phyloP scores from a whole-genome alignment of 2,888 invertebrate genomes.

The Aphodius granarius region DNA sequence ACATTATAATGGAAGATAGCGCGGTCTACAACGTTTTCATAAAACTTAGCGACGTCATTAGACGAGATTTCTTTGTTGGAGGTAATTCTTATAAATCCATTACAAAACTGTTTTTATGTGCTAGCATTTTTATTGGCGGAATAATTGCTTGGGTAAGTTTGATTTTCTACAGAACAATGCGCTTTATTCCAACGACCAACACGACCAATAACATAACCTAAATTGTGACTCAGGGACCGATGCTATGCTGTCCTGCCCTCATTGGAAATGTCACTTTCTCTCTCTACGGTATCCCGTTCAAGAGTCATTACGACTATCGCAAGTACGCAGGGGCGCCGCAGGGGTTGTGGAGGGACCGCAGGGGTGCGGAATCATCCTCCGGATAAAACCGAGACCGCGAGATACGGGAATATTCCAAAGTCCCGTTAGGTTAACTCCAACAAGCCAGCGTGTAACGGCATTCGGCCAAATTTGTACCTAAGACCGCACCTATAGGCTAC shows the following conservation, averaged over 20 bases:
- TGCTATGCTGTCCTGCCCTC: background rate
- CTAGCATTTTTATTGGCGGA: too few species aligned
- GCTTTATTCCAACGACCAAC: background rate
- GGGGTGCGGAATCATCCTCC: background rate
- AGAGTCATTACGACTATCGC: background rate
- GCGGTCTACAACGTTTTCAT: background rate
- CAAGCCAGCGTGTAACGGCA: slow-evolving; percentile 2
- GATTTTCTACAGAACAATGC: too few species aligned
- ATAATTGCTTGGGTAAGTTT: too few species aligned
- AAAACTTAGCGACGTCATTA: background rate
- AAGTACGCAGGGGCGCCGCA: background rate
- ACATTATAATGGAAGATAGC: background rate
- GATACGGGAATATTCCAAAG: background rate
- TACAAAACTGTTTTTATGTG: too few species aligned
- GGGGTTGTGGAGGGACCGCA: background rate
- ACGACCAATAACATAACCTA: background rate
- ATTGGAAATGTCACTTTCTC: background rate
- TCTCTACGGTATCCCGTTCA: background rate
- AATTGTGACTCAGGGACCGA: background rate
- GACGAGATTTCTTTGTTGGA: background rate
- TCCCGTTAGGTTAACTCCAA: slow-evolving; percentile 10
- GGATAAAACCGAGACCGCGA: too few species aligned
- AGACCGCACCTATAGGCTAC: background rate
- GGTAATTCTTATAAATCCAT: too few species aligned
- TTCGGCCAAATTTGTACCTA: slow-evolving; percentile 5